Evolutionary conservation across 2,888 invertebrate species (phyloP), one percentile per base, ranked within the genome.

Genomic region (Nomada lathburiana): DNA sequence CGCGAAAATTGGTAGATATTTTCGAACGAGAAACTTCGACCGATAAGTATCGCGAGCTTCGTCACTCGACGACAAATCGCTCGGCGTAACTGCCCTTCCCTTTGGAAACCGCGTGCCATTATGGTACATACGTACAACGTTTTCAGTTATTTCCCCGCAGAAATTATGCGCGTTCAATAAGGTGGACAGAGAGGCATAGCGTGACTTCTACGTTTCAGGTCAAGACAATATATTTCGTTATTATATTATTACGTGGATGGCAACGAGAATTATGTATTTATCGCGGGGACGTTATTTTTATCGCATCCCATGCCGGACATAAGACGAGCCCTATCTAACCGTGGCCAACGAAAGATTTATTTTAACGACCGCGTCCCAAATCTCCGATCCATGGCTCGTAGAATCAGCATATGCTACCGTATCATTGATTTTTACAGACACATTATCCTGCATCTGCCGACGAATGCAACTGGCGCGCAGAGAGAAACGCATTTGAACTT

Each of bases 131-230:
- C 36, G 36, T 36, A 44, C 63, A 68, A 57, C 53, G 76, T 67
- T 75, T 76, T 75, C 82, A 74, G 59, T 80, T 69, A 84, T 82
- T 75, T 74, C 76, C 60, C 77, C 68, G 79, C 67, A 69, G 50
- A 83, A 82, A 85, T 85, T 86, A 86, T 86, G 89, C 86, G 85
- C 88, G 89, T 86, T 90, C 88, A 90, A 90, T 91, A 88, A 88
- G 84, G 83, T 86, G 89, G 88, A 90, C 87, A 88, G 81, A 89
- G 88, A 87, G 82, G 87, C 80, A 85, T 92, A 86, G 93, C 93
- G 93, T 92, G 93, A 93, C 93, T 92, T 87, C 85, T 89, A 89
- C 88, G 88, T 92, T 92, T 84, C 91, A 92, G 92, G 93, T 92
- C 92, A 92, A 83, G 87, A 92, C 92, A 90, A 92, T 93, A 93